Conservation (phyloP, 1,140 invertebrate genomes). For the Amphibalanus amphitrite region DNA sequence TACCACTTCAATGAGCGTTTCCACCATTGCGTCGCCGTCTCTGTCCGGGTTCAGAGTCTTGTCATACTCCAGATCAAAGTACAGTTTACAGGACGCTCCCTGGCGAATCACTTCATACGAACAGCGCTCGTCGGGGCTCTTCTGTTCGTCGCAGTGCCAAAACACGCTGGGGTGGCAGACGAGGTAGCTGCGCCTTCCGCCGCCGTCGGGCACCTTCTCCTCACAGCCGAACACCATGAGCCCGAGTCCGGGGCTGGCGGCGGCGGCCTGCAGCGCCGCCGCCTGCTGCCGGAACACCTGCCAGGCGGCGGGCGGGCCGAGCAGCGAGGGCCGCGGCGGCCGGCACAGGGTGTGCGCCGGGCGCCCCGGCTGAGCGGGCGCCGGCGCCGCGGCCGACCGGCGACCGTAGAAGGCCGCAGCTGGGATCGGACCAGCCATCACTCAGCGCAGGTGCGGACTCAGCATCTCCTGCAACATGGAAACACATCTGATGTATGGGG, state of each 20-base stretch:
- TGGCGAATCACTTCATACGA: constrained; percentile 44
- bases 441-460: neutral
- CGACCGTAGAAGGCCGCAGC: neutral
- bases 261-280: constrained; percentile 30
- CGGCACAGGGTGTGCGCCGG: constrained; percentile 1
- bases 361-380: neutral
- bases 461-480: too few relatives aligned
- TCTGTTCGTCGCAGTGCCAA: constrained; percentile 31
- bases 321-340: constrained; percentile 13
- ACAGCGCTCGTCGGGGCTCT: constrained; percentile 25
- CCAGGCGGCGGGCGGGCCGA: constrained; percentile 33
- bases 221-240: constrained; percentile 40
- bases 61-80: constrained; percentile 47
- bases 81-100: constrained; percentile 39
- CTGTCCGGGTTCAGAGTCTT: constrained; percentile 30
- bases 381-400: too few relatives aligned
- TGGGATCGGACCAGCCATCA: neutral
- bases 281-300: constrained; percentile 35
- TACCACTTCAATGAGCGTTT: constrained; percentile 35
- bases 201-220: constrained; percentile 20
- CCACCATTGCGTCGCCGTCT: constrained; percentile 34
- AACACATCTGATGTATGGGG: too few relatives aligned
- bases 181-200: constrained; percentile 32
- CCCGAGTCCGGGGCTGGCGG: constrained; percentile 20
- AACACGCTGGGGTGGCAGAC: constrained; percentile 36